Evolutionary conservation across 2,888 invertebrate genomes (phyloP), one percentile per base, ranked within the genome.

Genomic region (Oxyteleia sp.): DNA sequence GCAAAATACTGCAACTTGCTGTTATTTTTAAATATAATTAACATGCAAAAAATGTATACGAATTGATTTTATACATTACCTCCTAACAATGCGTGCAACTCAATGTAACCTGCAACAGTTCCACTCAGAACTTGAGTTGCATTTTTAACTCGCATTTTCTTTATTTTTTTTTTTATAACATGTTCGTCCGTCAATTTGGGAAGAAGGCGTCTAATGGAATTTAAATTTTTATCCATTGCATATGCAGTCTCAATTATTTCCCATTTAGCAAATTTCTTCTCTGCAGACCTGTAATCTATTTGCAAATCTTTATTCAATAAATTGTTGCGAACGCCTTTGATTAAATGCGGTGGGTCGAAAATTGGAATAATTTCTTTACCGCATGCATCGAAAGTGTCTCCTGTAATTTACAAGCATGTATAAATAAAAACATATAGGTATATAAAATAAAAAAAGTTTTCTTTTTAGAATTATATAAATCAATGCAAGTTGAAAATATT

Each of bases 101-200:
- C 26, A 26, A 51, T 23, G 10, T 10, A 51, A 2, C 20, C 23
- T 20, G 20, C 68, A 3, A 38, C n/a, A 3, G 35, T 41, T 4
- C 51, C 3, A n/a, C 74, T 63, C 26, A 49, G 15, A 1, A 74
- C 18, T 29, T 74, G 74, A 11, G 51, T 23, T n/a, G 35, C 32
- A 13, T 16, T 1, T 32, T 72, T 72, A 0, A 72, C 61, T 18
- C 35, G 10, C 45, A 43, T 75, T 23, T 51, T 64, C 0, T 49
- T 53, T 8, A 63, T 51, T 43, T 51, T 63, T 2, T 53, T 18
- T 5, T 10, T 15, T 3, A n/a, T n/a, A n/a, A 75, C 45, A 16
- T 64, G 64, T 5, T 51, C 29, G 23, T 75, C 74, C 2, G 45
- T 64, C 32, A 74, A 23, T 35, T 74, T 63, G 4, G 61, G 29